Evolutionary conservation across 2,888 invertebrate genomes (phyloP), one percentile per base, ranked within the genome.

Genomic region (Pocota personata): DNA sequence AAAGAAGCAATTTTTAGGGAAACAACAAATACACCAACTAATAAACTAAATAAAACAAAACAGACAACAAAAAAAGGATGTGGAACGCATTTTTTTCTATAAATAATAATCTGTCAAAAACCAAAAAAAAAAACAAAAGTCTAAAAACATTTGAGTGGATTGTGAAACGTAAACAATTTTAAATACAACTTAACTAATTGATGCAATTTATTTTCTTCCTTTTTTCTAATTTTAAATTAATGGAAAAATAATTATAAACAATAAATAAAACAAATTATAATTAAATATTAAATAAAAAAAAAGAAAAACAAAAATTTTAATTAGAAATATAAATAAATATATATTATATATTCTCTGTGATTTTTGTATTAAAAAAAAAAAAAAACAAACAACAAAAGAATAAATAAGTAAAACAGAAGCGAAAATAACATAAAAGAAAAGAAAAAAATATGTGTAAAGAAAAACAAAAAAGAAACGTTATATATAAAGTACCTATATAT

Each of bases 281-380:
- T 55, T 79, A 79, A 83, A 79, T 52, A 76, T 50, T 48, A 80
- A 67, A 78, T 40, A 32, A 52, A 62, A 50, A 43, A 69, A 58
- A 50, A 55, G 48, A 50, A 46, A 69, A 58, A 43, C 62, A 72
- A 60, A 71, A 62, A 71, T 62, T 76, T 71, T 64, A 78, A 78
- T 82, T 62, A 86, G 72, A 87, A 72, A 78, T 50, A 87, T 73
- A 82, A 62, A 78, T 72, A 82, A 82, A 71, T 83, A 83, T 76
- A 87, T 83, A 75, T 83, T 83, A 83, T 79, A 84, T 87, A 87
- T 87, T 87, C 84, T 87, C 87, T 87, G 87, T 87, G 87, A 87
- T 87, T 87, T 87, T 87, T 87, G 87, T 80, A 87, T 83, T 83
- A 82, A 87, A 82, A 67, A 87, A 78, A 87, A 87, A 82, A 72